phyloP scores from a whole-genome alignment of 2,888 invertebrate genomes.

The Eupithecia inturbata region DNA sequence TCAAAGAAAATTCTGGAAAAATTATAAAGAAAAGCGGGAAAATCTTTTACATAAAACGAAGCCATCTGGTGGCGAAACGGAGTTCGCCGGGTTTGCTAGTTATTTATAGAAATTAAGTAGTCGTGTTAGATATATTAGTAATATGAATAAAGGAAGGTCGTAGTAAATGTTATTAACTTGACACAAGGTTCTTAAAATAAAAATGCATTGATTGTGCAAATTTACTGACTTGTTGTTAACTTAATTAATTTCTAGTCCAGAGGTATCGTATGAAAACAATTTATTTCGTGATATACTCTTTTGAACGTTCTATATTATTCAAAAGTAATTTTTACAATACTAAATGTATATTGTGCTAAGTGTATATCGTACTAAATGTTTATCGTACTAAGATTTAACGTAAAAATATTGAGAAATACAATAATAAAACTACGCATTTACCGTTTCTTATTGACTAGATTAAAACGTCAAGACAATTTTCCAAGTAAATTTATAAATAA shows the following conservation, averaged over 20 bases:
- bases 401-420: background rate
- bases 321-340: background rate
- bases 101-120: slow-evolving; percentile 17
- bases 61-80: no score
- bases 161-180: background rate
- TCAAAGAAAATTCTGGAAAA: no score
- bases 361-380: background rate
- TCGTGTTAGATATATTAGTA: slow-evolving; percentile 26
- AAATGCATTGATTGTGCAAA: background rate
- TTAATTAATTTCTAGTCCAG: background rate
- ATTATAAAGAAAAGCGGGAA: no score
- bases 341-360: background rate
- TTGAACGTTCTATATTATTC: background rate
- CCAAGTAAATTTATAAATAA: background rate
- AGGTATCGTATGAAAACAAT: background rate
- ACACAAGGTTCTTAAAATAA: background rate
- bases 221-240: background rate
- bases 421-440: background rate
- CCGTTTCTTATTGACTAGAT: background rate
- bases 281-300: background rate
- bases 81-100: no score
- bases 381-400: background rate
- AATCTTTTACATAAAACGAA: no score
- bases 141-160: background rate
- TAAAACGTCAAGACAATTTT: background rate